Evolutionary conservation across 2,113 vertebrate genomes (phyloP), one percentile per base, ranked within the genome.

Genomic region (Sinocyclocheilus anophthalmus): DNA sequence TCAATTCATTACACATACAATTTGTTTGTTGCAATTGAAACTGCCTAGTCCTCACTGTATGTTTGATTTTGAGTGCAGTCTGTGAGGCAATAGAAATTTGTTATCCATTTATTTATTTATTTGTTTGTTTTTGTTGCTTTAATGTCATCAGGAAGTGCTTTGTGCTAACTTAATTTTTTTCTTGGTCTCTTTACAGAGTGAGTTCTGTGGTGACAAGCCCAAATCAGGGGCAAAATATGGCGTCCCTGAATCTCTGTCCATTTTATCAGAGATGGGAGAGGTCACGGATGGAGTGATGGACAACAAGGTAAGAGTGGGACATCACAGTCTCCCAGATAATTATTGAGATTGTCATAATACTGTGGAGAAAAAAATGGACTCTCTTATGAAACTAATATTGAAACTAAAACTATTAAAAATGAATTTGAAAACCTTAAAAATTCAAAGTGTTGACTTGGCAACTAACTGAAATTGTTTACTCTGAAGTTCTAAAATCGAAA

Each of bases 211-310:
- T 61, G 98, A 99, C 90, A 99, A 99, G 93, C 98, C 98, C 2
- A 99, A 99, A 92, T 99, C 98, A 84, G 98, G 97, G 89, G 94
- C 96, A 53, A 99, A 99, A 93, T 98, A 96, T 0, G 96, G 97
- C 81, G 94, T 99, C 87, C 97, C 98, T 12, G 98, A 99, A 72
- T 97, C 96, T 0, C 90, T 99, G 91, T 91, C 97, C 84, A 97
- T 99, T 91, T 93, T 99, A 78, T 97, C 97, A 0, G 98, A 99
- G 94, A 99, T 99, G 98, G 98, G 97, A 48, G 98, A 99, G 92
- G 98, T 99, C 93, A 98, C 98, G 0, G 98, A 99, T 45, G 98
- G 98, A 81, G 96, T 99, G 95, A 97, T 99, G 96, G 98, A 99
- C 61, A 96, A 94, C 57, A 99, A 99, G 97, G 98, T 99, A 91